Conservation (phyloP, 2,113 vertebrate species). For the Apteryx owenii region DNA sequence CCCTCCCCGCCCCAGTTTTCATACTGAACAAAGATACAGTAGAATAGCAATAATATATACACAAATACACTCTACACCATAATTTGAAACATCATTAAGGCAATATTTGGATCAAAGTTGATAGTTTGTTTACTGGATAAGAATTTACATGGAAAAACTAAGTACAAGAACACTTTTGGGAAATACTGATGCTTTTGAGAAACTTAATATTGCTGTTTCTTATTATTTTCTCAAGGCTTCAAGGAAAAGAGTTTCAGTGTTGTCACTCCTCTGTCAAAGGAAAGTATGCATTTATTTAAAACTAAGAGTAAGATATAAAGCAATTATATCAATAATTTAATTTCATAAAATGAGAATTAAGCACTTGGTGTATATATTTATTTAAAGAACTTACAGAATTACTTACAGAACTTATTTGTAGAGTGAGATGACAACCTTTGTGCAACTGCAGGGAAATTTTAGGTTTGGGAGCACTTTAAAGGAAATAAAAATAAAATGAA, state of each 20-base stretch:
- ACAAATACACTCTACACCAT: background rate
- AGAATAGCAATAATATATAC: background rate
- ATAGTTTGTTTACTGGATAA: constrained; percentile 38
- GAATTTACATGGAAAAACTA: constrained; percentile 41
- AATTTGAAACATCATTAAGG: constrained; percentile 1
- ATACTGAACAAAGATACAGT: background rate
- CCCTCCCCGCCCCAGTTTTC: background rate
- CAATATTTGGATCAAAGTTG: constrained; percentile 37
- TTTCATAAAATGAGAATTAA: background rate
- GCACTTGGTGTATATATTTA: background rate
- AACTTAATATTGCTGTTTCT: background rate
- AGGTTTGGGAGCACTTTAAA: background rate
- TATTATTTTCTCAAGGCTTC: background rate
- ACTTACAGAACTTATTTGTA: background rate
- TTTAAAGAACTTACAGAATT: background rate
- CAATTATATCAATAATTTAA: background rate
- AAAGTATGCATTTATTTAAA: background rate
- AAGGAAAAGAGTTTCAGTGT: constrained; percentile 2
- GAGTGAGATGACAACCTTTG: too few relatives aligned
- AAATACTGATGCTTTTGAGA: background rate
- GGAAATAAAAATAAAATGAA: background rate
- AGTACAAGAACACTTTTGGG: background rate
- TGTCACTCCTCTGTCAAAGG: background rate
- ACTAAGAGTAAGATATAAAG: background rate
- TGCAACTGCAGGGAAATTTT: background rate